Conservation (phyloP, 30 jellyfish, hydroid and myxozoan species). For the Cassiopea andromeda region DNA sequence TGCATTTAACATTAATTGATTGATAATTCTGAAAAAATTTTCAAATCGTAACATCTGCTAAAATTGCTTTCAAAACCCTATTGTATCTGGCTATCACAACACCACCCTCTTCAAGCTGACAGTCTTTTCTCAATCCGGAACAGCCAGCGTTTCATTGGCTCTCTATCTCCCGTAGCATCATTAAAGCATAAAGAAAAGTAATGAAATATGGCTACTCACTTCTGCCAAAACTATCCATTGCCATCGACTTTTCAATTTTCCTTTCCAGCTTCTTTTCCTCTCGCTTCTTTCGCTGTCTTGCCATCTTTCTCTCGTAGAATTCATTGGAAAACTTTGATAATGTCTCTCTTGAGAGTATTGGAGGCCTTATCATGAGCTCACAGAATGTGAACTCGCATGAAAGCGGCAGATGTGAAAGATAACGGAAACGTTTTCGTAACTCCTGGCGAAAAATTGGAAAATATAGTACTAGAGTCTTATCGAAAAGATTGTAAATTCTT, state of each 20-base stretch:
- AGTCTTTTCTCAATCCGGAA: too few relatives aligned
- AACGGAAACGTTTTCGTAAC: conserved; percentile 88
- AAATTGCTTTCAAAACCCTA: too few relatives aligned
- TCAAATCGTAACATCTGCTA: too few relatives aligned
- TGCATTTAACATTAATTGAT: too few relatives aligned
- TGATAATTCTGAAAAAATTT: too few relatives aligned
- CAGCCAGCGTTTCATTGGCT: too few relatives aligned
- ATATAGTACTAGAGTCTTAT: too few relatives aligned
- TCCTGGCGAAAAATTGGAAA: conserved; percentile 71
- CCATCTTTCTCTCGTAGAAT: conserved; percentile 71
- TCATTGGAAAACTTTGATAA: conserved; percentile 75
- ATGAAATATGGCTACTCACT: conserved; percentile 23
- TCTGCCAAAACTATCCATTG: conserved; percentile 68
- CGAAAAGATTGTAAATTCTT: too few relatives aligned
- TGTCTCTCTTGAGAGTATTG: conserved; percentile 85
- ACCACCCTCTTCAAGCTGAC: too few relatives aligned
- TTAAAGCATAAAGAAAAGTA: background rate
- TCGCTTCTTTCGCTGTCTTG: conserved; percentile 76
- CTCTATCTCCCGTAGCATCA: too few relatives aligned
- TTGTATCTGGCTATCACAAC: too few relatives aligned
- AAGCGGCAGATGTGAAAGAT: conserved; percentile 86
- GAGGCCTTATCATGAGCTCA: conserved; percentile 87
- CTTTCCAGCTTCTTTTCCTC: conserved; percentile 80
- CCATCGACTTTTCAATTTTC: conserved; percentile 36
- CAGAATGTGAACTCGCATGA: conserved; percentile 87